A percentile compares a stretch with the other conserved stretches of the same genome.
phyloP scores from a whole-genome alignment of 2,797 vertebrate species.

The Acanthiza pusilla region DNA sequence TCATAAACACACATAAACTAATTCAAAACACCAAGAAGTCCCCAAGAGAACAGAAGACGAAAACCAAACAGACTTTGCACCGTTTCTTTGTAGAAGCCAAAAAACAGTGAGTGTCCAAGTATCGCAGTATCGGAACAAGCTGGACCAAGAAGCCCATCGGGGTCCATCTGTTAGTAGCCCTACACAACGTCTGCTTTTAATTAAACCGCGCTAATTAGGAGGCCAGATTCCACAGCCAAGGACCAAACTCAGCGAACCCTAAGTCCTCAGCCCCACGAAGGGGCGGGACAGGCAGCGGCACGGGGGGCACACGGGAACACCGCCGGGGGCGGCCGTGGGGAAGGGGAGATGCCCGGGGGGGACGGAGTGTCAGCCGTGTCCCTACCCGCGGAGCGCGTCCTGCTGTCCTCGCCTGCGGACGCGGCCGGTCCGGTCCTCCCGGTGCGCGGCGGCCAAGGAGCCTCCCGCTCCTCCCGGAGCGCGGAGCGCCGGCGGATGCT shows the following conservation, averaged over 20 bases:
- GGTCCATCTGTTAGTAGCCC: background rate
- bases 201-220: background rate
- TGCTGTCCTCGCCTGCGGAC: slow-evolving; percentile 77
- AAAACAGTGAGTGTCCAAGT: background rate
- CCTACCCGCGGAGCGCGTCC: slow-evolving; percentile 79
- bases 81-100: background rate
- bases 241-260: background rate
- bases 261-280: background rate
- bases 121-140: fast-evolving
- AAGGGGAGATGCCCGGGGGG: background rate
- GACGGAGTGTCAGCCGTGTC: background rate
- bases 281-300: background rate
- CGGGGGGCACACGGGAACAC: no score
- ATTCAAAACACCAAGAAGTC: background rate
- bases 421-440: slow-evolving; percentile 48
- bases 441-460: background rate
- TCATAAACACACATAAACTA: background rate
- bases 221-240: background rate
- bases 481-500: background rate
- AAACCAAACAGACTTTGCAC: background rate
- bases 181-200: background rate
- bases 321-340: no score
- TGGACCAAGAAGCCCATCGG: fast-evolving
- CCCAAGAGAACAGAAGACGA: background rate
- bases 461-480: background rate